Base-by-base conservation (phyloP, 1,140 invertebrate species). In the Drosophila parabipectinata region DNA sequence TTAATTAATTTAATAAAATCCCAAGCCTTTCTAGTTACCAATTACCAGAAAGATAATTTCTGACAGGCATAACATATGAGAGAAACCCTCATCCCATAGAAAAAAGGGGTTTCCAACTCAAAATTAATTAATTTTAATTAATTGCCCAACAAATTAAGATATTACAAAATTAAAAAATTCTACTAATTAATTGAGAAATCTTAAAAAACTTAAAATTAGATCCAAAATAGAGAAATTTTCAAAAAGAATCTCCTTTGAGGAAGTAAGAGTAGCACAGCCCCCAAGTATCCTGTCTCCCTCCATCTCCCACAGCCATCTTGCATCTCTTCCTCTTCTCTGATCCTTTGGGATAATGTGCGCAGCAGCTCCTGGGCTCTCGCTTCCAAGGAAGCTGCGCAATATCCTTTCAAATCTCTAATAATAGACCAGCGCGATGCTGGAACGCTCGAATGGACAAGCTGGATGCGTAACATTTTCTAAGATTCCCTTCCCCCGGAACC, bases 361-460 rank as follows among this genome's bases (percentile, higher is more conserved):
- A 85, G 81, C 66, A 37, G 45, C 67, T 45, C 52, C 63, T 47
- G n/a, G n/a, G 50, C 32, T 18, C 24, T 44, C 15, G 52, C 60
- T 32, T 4, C 55, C 51, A 45, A 67, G 82, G 81, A 85, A 61
- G 81, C 81, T 85, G 81, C 81, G 81, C 74, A 85, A 82, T 85
- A 24, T 30, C 21, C 47, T 15, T 34, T 32, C 8, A 47, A 24
- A 47, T 47, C 9, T 24, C 44, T 47, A 47, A 47, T 47, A 47
- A 47, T 47, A 47, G 18, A 47, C 7, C 5, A 15, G 14, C 4
- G 41, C 26, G 5, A 28, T 1, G 26, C 26, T 21, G 2, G 21
- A 21, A 41, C 14, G 39, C 39, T 41, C 39, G 39, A 41, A 41
- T 41, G 39, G 39, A 45, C 44, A 15, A 10, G 44, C 44, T 44